Base-by-base conservation (phyloP, 2,113 vertebrate species). In the Tragelaphus imberbis region DNA sequence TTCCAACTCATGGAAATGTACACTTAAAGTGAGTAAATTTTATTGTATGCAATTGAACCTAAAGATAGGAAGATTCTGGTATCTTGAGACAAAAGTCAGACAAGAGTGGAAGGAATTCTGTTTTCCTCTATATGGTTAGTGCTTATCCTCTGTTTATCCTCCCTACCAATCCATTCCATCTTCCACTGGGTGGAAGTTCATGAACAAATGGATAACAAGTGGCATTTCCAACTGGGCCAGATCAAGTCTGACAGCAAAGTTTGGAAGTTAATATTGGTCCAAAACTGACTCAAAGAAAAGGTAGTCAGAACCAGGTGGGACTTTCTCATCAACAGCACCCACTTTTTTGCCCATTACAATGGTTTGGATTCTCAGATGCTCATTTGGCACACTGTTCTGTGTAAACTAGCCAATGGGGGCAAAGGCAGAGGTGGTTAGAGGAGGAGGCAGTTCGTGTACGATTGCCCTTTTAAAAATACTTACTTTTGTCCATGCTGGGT, bases 201-300 rank as follows among this genome's bases (percentile, higher is more conserved):
- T 88, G 82, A 95, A 5, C 49, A 94, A 14, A 80, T 80, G 23
- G 33, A 51, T 30, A 56, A 9, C 28, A 53, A 81, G 28, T 84
- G 27, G 51, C 10, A 75, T 55, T 93, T 93, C 19, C 49, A 3
- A 19, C 19, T 55, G 82, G 88, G 33, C 63, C 28, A 79, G n/a
- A 81, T 3, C 36, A n/a, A 86, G 12, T 90, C 94, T 92, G 68
- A 87, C 19, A 87, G 36, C 80, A 95, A 85, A 89, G 71, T 30
- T 40, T 82, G 4, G 59, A 90, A 82, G 53, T 95, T 61, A 88
- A 27, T 59, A 33, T 3, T 53, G 75, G 25, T n/a, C 61, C 61
- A 93, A 93, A 91, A 88, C 58, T 51, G 49, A 90, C 71, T 85
- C 51, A 51, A 81, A 90, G 86, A 75, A 91, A 91, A 88, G 58